Conservation (phyloP, 1,140 invertebrate species). For the Panulirus ornatus region DNA sequence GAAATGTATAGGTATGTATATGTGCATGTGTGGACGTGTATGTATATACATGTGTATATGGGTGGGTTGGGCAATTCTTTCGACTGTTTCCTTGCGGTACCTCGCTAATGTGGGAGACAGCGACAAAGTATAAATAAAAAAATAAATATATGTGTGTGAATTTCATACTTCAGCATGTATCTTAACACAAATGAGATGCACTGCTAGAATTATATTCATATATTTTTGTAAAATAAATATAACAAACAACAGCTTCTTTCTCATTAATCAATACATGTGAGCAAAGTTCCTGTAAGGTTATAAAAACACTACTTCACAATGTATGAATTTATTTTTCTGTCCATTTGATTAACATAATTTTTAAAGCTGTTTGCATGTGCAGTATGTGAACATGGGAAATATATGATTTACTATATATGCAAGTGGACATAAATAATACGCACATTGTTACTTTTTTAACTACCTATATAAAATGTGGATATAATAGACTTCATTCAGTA, state of each 20-base stretch:
- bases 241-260: neutral
- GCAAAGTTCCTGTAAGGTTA: neutral
- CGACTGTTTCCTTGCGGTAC: too few species aligned
- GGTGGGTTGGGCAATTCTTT: too few species aligned
- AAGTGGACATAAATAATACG: slow-evolving; percentile 14
- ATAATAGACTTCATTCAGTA: slow-evolving; percentile 18
- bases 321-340: slow-evolving; percentile 29
- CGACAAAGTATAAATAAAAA: too few species aligned
- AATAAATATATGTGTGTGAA: neutral
- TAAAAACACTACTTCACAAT: slow-evolving; percentile 4
- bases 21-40: slow-evolving; percentile 5
- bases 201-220: neutral
- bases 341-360: slow-evolving; percentile 1
- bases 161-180: neutral
- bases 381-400: neutral
- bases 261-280: neutral
- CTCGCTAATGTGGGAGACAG: too few species aligned
- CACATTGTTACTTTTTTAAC: slow-evolving; percentile 6
- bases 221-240: neutral
- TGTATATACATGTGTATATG: too few species aligned
- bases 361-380: neutral
- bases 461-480: slow-evolving; percentile 28
- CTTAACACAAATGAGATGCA: neutral
- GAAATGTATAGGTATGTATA: slow-evolving; percentile 28
- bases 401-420: neutral